Base-by-base conservation (phyloP, 2,113 vertebrate species). In the Trichomycterus rosablanca region DNA sequence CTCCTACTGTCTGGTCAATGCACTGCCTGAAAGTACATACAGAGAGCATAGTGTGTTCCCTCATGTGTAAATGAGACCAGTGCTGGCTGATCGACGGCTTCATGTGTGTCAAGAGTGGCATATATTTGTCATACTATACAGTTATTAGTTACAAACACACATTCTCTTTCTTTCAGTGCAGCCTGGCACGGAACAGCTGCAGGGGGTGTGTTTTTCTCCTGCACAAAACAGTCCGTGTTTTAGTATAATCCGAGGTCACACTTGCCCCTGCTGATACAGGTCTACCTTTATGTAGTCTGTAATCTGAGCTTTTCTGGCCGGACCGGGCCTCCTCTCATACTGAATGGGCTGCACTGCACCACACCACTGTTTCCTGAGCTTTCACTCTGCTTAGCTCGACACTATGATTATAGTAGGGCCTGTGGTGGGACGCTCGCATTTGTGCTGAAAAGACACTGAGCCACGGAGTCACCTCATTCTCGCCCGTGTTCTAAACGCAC, bases 341-440 rank as follows among this genome's bases (percentile, higher is more conserved):
- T 75, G 70, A 77, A 72, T 70, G 57, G 50, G 28, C n/a, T 23
- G 32, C 44, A 16, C 28, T 35, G 40, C 56, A 22, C 35, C 54
- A 32, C 32, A 24, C 51, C 59, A 39, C 66, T 72, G 66, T 67
- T 69, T 74, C 63, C 70, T 63, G 67, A 53, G 67, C 70, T 77
- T 71, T 64, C 70, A 66, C 71, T 71, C 53, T 75, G 76, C 70
- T 78, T 73, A 75, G 70, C 70, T 71, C 61, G 37, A 71, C 70
- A 78, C 59, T 75, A 68, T 66, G 39, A 75, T 75, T 75, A 75
- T 72, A 63, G 51, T 51, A 52, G 48, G 61, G 59, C 52, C 68
- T 61, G 63, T 11, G 49, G 55, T 60, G 34, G 35, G 43, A 35
- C 24, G 26, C 30, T 42, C 37, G 22, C 51, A 56, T 71, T 71